Evolutionary conservation across 2,113 vertebrate genomes (phyloP).

Genomic region (Lepidothrix coronata): DNA sequence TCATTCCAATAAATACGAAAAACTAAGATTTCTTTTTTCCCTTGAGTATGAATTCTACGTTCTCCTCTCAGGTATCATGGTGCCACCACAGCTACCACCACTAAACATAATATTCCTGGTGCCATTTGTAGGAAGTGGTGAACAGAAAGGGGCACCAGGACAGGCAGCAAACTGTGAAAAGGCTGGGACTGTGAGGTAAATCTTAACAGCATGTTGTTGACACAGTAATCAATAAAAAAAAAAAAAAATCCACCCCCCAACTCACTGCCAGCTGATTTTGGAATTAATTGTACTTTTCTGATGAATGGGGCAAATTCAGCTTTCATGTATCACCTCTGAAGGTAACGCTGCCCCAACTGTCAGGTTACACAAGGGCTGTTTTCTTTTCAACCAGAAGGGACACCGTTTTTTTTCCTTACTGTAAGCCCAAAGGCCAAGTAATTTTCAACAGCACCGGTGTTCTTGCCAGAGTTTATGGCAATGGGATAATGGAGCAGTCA

Average conservation of each 20-base stretch:
- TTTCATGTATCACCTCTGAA: background rate
- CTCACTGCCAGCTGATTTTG: background rate
- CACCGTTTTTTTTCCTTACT: background rate
- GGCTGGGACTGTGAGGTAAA: background rate
- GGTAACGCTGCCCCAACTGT: background rate
- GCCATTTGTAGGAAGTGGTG: background rate
- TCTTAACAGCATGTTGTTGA: background rate
- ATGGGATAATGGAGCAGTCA: background rate
- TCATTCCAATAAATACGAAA: background rate
- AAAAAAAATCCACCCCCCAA: background rate
- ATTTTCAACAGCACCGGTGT: background rate
- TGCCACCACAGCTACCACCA: background rate
- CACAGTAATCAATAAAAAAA: background rate
- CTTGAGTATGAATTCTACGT: background rate
- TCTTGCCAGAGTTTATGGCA: background rate
- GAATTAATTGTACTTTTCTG: background rate
- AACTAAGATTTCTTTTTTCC: background rate
- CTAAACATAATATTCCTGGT: accelerated
- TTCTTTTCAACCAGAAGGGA: background rate
- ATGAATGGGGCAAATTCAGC: background rate
- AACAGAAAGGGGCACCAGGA: background rate
- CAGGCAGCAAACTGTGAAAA: accelerated
- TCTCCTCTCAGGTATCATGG: background rate
- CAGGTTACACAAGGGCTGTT: background rate
- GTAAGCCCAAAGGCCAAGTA: background rate